These are phyloP conservation scores for Propithecus perrieri DNA, from an alignment of 2,797 vertebrate genomes.

Conservation along the genomic window DNA sequence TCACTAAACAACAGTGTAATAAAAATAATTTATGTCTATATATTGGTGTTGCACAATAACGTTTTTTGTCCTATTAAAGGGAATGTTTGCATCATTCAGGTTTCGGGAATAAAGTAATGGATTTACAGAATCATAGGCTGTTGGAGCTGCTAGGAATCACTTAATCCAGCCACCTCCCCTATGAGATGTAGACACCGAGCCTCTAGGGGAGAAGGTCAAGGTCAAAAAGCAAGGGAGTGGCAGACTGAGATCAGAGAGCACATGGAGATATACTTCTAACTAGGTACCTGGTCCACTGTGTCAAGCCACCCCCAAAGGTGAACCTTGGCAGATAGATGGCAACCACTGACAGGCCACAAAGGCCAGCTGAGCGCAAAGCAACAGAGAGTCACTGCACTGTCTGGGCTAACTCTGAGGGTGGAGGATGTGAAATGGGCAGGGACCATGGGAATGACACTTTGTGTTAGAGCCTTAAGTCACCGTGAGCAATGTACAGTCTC, in stretches of 20 bases:
- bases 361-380: background rate
- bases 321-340: background rate
- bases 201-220: background rate
- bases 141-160: background rate
- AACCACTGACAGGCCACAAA: fast-evolving
- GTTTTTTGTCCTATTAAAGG: background rate
- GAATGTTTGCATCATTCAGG: background rate
- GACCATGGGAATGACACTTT: background rate
- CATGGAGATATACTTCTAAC: background rate
- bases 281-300: no score
- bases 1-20: conserved; percentile 34
- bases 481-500: background rate
- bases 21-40: conserved; percentile 26
- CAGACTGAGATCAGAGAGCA: background rate
- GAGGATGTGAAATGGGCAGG: background rate
- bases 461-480: background rate
- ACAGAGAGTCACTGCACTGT: background rate
- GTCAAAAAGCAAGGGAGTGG: background rate
- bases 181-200: background rate
- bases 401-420: background rate
- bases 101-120: background rate
- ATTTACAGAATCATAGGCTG: background rate
- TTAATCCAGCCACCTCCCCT: background rate
- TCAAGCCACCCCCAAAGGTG: background rate
- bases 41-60: background rate